Base-by-base conservation (phyloP, 2,797 vertebrate species). In the Lagodon rhomboides region DNA sequence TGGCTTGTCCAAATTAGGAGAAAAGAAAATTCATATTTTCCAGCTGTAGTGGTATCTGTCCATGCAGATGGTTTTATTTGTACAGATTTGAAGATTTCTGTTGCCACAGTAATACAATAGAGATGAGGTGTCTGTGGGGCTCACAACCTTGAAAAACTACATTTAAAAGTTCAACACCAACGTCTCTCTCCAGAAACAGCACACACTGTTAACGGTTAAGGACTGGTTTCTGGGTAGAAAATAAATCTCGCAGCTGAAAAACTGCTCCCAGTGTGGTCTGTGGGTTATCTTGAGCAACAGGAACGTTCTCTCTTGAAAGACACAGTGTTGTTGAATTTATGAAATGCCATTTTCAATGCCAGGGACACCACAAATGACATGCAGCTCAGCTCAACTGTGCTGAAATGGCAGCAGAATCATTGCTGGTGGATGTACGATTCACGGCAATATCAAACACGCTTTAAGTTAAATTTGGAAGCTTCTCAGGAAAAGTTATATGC, bases 21-120 rank as follows among this genome's bases (percentile, higher is more conserved):
- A 55, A 27, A n/a, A 38, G 12, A 44, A 22, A 1, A 22, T 51
- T 3, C 47, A 30, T 3, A 23, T 54, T 58, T 65, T 18, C 25
- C 25, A 44, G 20, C 60, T 46, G 25, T 23, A 18, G 41, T 18
- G 41, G 17, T 27, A 41, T 41, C 23, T 17, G 13, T 25, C 11
- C 38, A 38, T 53, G 38, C 18, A 47, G 38, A 59, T 59, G 46
- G 38, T 70, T 60, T 67, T 54, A 47, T 61, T 55, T 47, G 4
- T 22, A 9, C 8, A 38, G n/a, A 38, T 56, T 69, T 13, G 53
- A 18, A 67, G 20, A 34, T 68, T 71, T 68, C 10, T 55, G 41
- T 71, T 75, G 20, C 49, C n/a, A 49, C n/a, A 65, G 11, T 3
- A 34, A 27, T 13, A 54, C 27, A 60, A 47, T 7, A 59, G 8